Evolutionary conservation across 2,113 vertebrate genomes (phyloP).

Genomic region (Ranitomeya imitator): DNA sequence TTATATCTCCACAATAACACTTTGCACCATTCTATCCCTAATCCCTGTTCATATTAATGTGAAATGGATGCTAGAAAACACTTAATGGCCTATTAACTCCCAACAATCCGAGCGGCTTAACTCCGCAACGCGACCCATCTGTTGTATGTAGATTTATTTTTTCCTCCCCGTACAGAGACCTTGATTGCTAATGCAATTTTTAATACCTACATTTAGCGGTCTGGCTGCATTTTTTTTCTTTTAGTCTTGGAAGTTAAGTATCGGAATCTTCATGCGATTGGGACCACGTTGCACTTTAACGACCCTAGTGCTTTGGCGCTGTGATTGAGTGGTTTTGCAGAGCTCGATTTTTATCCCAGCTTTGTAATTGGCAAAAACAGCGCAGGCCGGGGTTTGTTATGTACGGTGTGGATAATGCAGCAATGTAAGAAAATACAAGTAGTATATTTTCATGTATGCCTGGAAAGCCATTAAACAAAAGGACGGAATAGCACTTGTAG

Average conservation of each 20-base stretch:
- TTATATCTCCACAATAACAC: constrained; percentile 54
- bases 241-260: neutral
- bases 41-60: constrained; percentile 50
- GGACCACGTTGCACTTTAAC: constrained; percentile 1
- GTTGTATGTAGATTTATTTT: neutral
- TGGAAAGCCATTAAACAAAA: neutral
- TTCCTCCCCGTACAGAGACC: neutral
- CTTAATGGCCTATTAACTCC: constrained; percentile 55
- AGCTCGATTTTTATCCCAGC: neutral
- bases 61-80: constrained; percentile 43
- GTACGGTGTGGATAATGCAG: neutral
- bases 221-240: neutral
- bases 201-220: constrained; percentile 19
- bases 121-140: constrained; percentile 27
- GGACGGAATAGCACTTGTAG: neutral
- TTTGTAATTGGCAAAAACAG: constrained; percentile 38
- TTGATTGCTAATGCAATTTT: constrained; percentile 40
- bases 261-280: neutral
- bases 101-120: constrained; percentile 47
- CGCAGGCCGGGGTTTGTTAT: neutral
- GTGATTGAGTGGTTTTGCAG: constrained; percentile 28
- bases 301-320: neutral
- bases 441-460: neutral
- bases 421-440: neutral
- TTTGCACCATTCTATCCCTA: constrained; percentile 42